These are phyloP conservation scores for Brotula barbata DNA, from an alignment of 2,797 vertebrate genomes.

Conservation along the genomic window DNA sequence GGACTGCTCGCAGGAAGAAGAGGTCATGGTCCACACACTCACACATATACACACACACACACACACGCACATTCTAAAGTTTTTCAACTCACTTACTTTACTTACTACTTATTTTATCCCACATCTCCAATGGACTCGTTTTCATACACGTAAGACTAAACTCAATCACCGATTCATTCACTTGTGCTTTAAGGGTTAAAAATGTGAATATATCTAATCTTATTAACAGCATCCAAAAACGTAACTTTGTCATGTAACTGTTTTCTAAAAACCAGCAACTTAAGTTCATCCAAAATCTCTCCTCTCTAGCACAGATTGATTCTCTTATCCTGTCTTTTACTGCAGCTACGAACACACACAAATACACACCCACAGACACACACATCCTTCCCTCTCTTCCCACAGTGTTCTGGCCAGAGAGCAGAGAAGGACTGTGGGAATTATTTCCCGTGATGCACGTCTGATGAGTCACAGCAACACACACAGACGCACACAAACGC, in stretches of 20 bases:
- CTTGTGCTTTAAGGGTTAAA: too few species aligned
- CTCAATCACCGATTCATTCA: too few species aligned
- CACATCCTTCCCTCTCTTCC: conserved; percentile 30
- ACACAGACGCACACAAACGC: conserved; percentile 16
- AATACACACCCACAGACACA: conserved; percentile 22
- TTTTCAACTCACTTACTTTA: too few species aligned
- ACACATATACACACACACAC: conserved; percentile 21
- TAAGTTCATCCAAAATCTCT: too few species aligned
- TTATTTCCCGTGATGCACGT: conserved; percentile 7
- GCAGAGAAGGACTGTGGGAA: conserved; percentile 55
- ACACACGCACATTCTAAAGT: conserved; percentile 11
- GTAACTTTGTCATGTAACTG: too few species aligned
- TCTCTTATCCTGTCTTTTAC: too few species aligned
- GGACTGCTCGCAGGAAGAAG: conserved; percentile 73
- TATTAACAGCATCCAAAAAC: too few species aligned
- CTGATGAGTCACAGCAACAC: conserved; percentile 5
- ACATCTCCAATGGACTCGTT: too few species aligned
- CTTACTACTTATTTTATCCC: too few species aligned
- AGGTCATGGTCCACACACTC: conserved; percentile 59
- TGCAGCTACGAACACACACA: not conserved
- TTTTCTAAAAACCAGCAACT: too few species aligned
- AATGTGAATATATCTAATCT: too few species aligned
- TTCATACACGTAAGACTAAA: too few species aligned
- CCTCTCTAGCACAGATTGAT: not conserved
- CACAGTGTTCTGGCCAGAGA: conserved; percentile 38